Base-by-base conservation (phyloP, 2,888 invertebrate species). In the Tenthredo scrophulariae region DNA sequence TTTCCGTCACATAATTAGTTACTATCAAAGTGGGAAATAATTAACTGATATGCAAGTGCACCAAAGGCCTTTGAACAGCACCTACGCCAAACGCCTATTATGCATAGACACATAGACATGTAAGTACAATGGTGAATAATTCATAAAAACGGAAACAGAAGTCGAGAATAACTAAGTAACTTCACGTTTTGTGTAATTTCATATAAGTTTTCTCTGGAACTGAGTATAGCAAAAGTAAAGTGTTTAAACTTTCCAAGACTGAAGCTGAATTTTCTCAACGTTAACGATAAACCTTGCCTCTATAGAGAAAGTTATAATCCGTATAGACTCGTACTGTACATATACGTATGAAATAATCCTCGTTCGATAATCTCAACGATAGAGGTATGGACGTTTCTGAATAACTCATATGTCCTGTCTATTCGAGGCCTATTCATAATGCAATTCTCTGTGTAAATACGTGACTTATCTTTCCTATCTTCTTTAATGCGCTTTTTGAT, bases 1-100 rank as follows among this genome's bases (percentile, higher is more conserved):
- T 89, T 91, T 91, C 91, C 91, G 91, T 88, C 86, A 72, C 88
- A 87, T 90, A 91, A 91, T 91, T 91, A 90, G 89, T 87, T 88
- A 87, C 86, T 89, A 89, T 89, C 89, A 85, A 86, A 87, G 88
- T 88, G 86, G 87, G 87, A 91, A 89, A 90, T 90, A 89, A 90
- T 90, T 89, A 88, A 88, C 90, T 87, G 90, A 91, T 89, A 88
- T 83, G 46, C 83, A 80, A 80, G 58, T 62, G 33, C 62, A 80
- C 62, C 80, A 80, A 80, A 80, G 80, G 80, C 58, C 80, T 80
- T 80, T 80, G 80, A 80, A 80, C 80, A 80, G 80, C 80, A 80
- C 80, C 80, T 80, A 80, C 80, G 80, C 80, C 37, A n/a, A 74
- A 74, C 43, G 77, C 7, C 77, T 50, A 50, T 77, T 54, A n/a